Percentiles rank a stretch among this genome's conserved stretches.
phyloP scores from a whole-genome alignment of 30 jellyfish, hydroid and myxozoan genomes.

The Hydractinia symbiolongicarpus region DNA sequence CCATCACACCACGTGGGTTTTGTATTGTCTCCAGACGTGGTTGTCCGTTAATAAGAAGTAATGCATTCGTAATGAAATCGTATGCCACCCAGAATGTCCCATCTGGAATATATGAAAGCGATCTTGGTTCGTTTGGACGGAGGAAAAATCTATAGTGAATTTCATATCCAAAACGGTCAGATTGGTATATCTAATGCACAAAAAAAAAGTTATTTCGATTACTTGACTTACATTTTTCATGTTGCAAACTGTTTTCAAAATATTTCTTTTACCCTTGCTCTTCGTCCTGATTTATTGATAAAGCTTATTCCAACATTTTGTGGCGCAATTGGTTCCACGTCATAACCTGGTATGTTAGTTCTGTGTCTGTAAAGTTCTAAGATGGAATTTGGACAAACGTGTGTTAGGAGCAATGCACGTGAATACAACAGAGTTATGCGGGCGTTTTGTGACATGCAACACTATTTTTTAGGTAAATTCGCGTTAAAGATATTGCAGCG shows the following conservation, averaged over 20 bases:
- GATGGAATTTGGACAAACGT: no score
- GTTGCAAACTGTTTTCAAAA: no score
- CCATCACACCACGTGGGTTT: slow-evolving; percentile 1
- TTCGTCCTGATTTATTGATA: slow-evolving; percentile 76
- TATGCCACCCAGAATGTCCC: slow-evolving; percentile 57
- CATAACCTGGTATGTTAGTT: slow-evolving; percentile 6
- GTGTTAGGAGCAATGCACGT: no score
- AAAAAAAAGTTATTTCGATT: not conserved
- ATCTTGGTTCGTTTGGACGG: slow-evolving; percentile 78
- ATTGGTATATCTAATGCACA: slow-evolving; percentile 23
- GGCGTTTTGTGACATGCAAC: no score
- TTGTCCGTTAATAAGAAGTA: slow-evolving; percentile 43
- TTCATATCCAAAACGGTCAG: slow-evolving; percentile 20
- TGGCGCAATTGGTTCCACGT: slow-evolving; percentile 9
- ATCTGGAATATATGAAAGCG: slow-evolving; percentile 42
- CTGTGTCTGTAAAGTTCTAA: no score
- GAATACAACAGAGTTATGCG: no score
- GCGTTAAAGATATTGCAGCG: no score
- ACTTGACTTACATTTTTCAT: no score
- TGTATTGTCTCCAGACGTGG: slow-evolving; percentile 25
- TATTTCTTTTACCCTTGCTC: slow-evolving; percentile 45
- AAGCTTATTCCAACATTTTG: slow-evolving; percentile 31
- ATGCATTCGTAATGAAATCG: slow-evolving; percentile 49
- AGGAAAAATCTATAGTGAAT: slow-evolving; percentile 33
- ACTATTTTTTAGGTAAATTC: no score